phyloP scores from a whole-genome alignment of 2,888 invertebrate genomes.

The Camptogramma bilineatum region DNA sequence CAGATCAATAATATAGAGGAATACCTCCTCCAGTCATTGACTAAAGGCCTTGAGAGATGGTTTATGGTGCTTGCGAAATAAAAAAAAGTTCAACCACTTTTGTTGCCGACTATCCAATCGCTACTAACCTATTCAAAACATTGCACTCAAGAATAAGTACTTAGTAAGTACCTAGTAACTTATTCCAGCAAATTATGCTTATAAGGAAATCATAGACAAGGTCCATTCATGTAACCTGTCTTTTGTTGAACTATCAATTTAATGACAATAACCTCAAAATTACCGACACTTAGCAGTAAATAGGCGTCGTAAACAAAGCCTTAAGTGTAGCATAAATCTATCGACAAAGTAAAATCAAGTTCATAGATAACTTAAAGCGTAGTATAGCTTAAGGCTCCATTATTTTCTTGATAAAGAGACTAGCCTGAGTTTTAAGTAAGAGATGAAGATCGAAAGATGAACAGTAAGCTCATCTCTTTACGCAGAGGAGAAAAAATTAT shows the following conservation, averaged over 20 bases:
- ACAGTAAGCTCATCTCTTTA: too few species aligned
- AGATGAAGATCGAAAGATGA: too few species aligned
- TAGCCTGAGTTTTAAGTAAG: too few species aligned
- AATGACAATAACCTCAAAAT: conserved; percentile 63
- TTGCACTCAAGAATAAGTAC: background rate
- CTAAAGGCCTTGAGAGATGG: too few species aligned
- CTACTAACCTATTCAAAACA: background rate
- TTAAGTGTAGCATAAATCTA: conserved; percentile 38
- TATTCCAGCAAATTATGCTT: conserved; percentile 23
- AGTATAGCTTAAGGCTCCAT: background rate
- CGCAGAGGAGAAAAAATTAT: too few species aligned
- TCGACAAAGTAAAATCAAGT: conserved; percentile 17
- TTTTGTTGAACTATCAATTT: conserved; percentile 45
- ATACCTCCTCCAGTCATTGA: too few species aligned
- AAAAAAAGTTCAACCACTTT: too few species aligned
- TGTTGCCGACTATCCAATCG: too few species aligned
- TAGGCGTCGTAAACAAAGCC: conserved; percentile 57
- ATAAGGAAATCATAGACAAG: conserved; percentile 46
- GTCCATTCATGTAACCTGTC: conserved; percentile 29
- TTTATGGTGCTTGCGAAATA: too few species aligned
- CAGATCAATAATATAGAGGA: too few species aligned
- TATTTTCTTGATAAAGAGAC: too few species aligned
- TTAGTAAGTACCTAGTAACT: background rate
- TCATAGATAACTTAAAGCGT: background rate
- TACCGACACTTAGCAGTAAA: conserved; percentile 51